A percentile compares a stretch with the other conserved stretches of the same genome.
These are phyloP conservation scores for Eurois occulta DNA, from an alignment of 2,888 invertebrate genomes.

Conservation along the genomic window DNA sequence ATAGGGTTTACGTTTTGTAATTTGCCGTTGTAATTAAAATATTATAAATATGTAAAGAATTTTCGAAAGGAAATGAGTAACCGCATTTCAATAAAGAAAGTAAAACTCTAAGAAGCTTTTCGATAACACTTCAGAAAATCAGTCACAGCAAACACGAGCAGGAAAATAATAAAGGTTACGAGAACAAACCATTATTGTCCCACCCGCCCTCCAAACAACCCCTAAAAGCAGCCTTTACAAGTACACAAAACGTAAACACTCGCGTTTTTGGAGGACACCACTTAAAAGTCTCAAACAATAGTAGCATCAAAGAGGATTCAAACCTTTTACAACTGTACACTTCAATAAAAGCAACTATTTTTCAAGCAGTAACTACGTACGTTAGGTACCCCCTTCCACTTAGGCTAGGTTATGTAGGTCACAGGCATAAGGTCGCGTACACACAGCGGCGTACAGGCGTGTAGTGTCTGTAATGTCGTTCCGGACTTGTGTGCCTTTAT, in stretches of 20 bases:
- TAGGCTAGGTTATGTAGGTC: constrained; percentile 70
- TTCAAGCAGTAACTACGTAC: constrained; percentile 29
- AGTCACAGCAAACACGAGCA: constrained; percentile 10
- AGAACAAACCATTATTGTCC: neutral
- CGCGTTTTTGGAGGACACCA: constrained; percentile 30
- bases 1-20: neutral
- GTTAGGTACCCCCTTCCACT: constrained; percentile 37
- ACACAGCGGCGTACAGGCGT: constrained; percentile 35
- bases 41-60: neutral
- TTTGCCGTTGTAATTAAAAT: neutral
- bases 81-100: neutral
- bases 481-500: constrained; percentile 27
- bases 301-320: constrained; percentile 1
- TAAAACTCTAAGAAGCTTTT: constrained; percentile 14
- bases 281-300: constrained; percentile 33
- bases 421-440: constrained; percentile 62
- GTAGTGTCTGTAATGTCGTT: constrained; percentile 32
- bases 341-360: constrained; percentile 28
- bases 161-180: constrained; percentile 25
- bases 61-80: neutral
- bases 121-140: constrained; percentile 10
- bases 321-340: constrained; percentile 5
- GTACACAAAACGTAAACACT: constrained; percentile 42
- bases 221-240: constrained; percentile 13
- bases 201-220: neutral